A percentile compares a stretch with the other conserved stretches of the same genome.
These are phyloP conservation scores for Phataginus tetradactyla DNA, from an alignment of 2,797 vertebrate species.

Conservation along the genomic window DNA sequence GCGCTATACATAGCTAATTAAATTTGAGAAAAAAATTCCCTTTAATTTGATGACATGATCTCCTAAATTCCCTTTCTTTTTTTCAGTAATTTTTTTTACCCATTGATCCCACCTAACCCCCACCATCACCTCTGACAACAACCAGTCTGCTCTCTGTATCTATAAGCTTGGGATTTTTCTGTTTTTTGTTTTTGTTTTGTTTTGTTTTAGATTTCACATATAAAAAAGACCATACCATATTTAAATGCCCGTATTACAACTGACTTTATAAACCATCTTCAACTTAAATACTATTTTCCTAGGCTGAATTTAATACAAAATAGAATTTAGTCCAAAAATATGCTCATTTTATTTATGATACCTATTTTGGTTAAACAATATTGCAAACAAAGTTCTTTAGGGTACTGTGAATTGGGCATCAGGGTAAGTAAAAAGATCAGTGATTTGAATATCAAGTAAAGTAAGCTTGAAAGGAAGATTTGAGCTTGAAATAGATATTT, in stretches of 20 bases:
- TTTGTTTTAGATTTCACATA: neutral
- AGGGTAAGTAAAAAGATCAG: neutral
- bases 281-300: conserved; percentile 22
- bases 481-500: neutral
- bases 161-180: neutral
- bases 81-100: neutral
- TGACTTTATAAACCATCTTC: neutral
- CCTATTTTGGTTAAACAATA: neutral
- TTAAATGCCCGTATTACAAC: neutral
- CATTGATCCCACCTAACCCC: neutral
- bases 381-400: neutral
- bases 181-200: too few species aligned
- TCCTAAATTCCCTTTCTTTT: neutral
- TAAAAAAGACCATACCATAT: neutral
- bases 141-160: neutral
- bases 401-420: neutral
- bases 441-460: neutral
- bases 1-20: neutral
- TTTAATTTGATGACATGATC: neutral
- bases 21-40: neutral
- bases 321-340: neutral
- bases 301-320: neutral
- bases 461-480: neutral
- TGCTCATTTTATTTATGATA: neutral
- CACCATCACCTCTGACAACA: neutral